A percentile compares a stretch with the other conserved stretches of the same genome.
These are phyloP conservation scores for Crossocerus cetratus DNA, from an alignment of 2,888 invertebrate genomes.

Conservation along the genomic window DNA sequence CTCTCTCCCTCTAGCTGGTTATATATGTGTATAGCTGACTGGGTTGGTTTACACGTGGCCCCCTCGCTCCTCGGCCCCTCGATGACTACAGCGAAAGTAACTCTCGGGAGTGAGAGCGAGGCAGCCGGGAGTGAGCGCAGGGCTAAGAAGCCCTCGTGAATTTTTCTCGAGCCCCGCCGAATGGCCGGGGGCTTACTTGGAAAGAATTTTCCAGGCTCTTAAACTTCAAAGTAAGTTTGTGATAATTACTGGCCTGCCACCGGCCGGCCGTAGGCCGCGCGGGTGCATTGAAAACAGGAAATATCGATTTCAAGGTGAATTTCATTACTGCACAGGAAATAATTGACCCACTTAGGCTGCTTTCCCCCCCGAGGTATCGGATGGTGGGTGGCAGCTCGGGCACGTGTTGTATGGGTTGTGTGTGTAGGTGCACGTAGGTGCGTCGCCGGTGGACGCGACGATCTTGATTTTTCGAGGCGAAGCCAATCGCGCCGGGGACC, in stretches of 20 bases:
- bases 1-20: background rate
- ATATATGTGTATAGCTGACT: no score
- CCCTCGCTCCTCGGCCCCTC: background rate
- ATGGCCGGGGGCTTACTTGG: background rate
- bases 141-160: background rate
- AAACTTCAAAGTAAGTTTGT: constrained; percentile 5
- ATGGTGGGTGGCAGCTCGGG: no score
- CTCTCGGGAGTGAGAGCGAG: background rate
- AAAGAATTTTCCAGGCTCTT: constrained; percentile 3
- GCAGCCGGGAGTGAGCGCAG: no score
- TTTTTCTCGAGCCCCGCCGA: background rate
- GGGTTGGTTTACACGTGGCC: background rate
- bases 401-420: no score
- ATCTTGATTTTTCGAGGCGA: background rate
- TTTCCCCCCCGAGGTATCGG: no score
- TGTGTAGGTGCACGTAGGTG: background rate
- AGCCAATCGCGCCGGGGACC: background rate
- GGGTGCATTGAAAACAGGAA: constrained; percentile 1
- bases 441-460: background rate
- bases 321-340: constrained; percentile 3
- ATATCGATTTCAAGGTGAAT: constrained; percentile 5
- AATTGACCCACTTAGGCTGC: constrained; percentile 1
- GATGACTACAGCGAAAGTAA: background rate
- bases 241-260: constrained; percentile 1
- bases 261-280: background rate